Base-by-base conservation (phyloP, 2,888 invertebrate genomes). In the Cremastinae sp. region DNA sequence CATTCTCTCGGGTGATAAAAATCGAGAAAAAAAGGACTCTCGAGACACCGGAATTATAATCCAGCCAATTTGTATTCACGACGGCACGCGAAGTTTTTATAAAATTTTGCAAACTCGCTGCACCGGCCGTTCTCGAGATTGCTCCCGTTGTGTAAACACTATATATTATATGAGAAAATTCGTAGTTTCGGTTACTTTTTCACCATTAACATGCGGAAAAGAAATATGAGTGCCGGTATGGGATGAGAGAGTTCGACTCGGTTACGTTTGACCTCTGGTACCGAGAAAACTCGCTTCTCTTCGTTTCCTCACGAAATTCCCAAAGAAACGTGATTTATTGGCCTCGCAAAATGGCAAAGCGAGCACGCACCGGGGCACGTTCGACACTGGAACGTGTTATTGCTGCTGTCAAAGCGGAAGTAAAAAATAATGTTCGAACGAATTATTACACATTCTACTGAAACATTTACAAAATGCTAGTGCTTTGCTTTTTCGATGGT, bases 311-410 rank as follows among this genome's bases (percentile, higher is more conserved):
- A 28, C 37, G 51, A 18, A 45, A 61, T 47, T 73, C 66, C 28
- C 55, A 66, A 59, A 45, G 59, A 37, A 59, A 43, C 49, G 72
- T 74, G 66, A 74, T 74, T 68, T 68, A 74, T 74, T 68, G 49
- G 18, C 62, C 18, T 62, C 35, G 56, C 68, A 49, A 55, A 55
- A 56, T 28, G 41, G 58, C 53, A 35, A 56, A 59, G 12, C 41
- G 10, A 58, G 61, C 45, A 20, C 28, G 9, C n/a, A 43, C 64
- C 39, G 10, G 16, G 43, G 65, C 64, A 56, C 62, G 43, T 59
- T 22, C 41, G 12, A 49, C 16, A 9, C 37, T 56, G 64, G n/a
- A 70, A 43, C 41, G 51, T 51, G 64, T 20, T 51, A 51, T 39
- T 45, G 28, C 65, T 3, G 64, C 65, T 71, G 59, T 59, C 35